These are phyloP conservation scores for Drosophila miranda DNA, from an alignment of 1,140 invertebrate genomes.

Conservation along the genomic window DNA sequence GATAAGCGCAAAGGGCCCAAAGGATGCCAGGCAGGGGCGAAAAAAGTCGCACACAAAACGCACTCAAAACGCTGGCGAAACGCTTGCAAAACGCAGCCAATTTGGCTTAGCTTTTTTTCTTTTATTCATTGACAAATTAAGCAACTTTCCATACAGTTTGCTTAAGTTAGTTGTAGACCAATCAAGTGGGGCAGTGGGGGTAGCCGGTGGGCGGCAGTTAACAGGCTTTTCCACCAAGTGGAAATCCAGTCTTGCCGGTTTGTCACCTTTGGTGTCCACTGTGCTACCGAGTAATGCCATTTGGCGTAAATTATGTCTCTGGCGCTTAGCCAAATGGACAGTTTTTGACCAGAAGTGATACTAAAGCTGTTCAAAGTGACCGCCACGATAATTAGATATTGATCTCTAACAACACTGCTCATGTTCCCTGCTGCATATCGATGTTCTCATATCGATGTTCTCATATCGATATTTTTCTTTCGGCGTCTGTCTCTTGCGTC, in stretches of 20 bases:
- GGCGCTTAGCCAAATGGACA: constrained; percentile 41
- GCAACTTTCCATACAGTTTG: constrained; percentile 4
- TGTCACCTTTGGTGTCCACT: constrained; percentile 13
- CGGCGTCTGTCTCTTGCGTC: too few species aligned
- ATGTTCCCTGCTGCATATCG: too few species aligned
- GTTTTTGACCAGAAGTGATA: constrained; percentile 40
- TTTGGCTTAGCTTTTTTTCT: background rate
- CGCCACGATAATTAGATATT: too few species aligned
- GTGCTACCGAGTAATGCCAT: constrained; percentile 40
- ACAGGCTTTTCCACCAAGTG: background rate
- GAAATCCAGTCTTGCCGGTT: constrained; percentile 36
- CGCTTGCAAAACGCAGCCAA: constrained; percentile 48
- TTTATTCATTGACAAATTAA: constrained; percentile 13
- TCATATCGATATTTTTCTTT: too few species aligned
- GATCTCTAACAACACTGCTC: too few species aligned
- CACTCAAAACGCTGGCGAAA: constrained; percentile 46
- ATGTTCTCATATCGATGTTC: too few species aligned
- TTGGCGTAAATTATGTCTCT: constrained; percentile 54
- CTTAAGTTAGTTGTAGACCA: background rate
- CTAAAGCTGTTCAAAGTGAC: too few species aligned
- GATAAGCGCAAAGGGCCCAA: constrained; percentile 59
- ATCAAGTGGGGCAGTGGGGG: constrained; percentile 1
- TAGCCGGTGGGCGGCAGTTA: constrained; percentile 9
- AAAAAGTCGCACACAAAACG: constrained; percentile 33
- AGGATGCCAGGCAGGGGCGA: constrained; percentile 15